Base-by-base conservation (phyloP, 2,113 vertebrate species). In the Kryptolebias marmoratus region DNA sequence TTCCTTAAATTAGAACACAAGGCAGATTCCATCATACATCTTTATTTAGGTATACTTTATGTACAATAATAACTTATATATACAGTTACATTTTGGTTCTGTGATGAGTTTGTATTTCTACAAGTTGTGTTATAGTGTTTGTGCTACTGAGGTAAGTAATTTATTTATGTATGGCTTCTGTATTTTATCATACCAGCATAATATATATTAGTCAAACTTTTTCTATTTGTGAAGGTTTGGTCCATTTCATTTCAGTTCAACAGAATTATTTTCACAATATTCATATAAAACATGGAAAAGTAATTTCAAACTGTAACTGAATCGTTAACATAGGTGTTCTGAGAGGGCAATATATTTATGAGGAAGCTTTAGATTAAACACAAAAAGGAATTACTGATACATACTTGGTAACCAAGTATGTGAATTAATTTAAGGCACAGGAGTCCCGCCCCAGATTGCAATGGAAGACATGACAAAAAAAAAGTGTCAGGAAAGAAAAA, bases 41-140 rank as follows among this genome's bases (percentile, higher is more conserved):
- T 91, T 93, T 93, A 92, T 84, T 87, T 75, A 88, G 82, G 87
- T 73, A 86, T 91, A 88, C 69, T 87, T 82, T 91, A 93, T 93
- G 89, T 94, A 94, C 93, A 95, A 79, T 91, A 95, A 95, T 95
- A 95, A 95, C 84, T 95, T 95, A 95, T 94, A 94, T 95, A 91
- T 94, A 94, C 91, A 95, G 70, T 84, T 89, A 84, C 74, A 84
- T 68, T 85, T 86, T 87, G 71, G 54, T 89, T 83, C 52, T 61
- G 69, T 80, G 77, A 73, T 80, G 79, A 76, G 54, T 71, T 72
- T 68, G 71, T 69, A 64, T 81, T 81, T 86, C 71, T 75, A 87
- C 64, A 76, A 76, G 73, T 84, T 64, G 22, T 75, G 53, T 57
- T 87, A 60, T 71, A 73, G 11, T 52, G 68, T 77, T 62, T 85